A percentile compares a stretch with the other conserved stretches of the same genome.
Evolutionary conservation across 2,113 vertebrate species (phyloP).

Genomic region (Oncorhynchus nerka): DNA sequence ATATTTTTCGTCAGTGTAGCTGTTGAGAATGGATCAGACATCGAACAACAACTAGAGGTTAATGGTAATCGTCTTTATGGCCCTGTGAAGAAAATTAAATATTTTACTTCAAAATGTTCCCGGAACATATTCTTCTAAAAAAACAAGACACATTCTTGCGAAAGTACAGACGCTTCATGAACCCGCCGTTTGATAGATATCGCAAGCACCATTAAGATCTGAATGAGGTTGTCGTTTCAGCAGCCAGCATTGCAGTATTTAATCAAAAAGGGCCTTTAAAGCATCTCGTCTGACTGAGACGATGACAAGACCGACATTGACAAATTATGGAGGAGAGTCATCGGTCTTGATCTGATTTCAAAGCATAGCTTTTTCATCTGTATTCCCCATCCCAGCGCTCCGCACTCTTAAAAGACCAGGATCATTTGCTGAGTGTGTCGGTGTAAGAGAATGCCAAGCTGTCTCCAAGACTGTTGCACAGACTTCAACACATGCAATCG

Average conservation of each 20-base stretch:
- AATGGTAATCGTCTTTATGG: too few species aligned
- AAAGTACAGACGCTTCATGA: slow-evolving; percentile 80
- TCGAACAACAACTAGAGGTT: not conserved
- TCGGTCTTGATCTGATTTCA: slow-evolving; percentile 88
- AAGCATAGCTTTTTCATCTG: slow-evolving; percentile 82
- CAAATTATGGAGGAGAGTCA: slow-evolving; percentile 81
- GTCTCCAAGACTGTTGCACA: slow-evolving; percentile 48
- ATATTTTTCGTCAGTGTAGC: too few species aligned
- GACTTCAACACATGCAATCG: not conserved
- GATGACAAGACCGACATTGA: slow-evolving; percentile 90
- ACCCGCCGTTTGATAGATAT: slow-evolving; percentile 83
- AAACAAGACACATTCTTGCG: slow-evolving; percentile 15
- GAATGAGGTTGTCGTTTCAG: slow-evolving; percentile 88
- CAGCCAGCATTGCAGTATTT: slow-evolving; percentile 84
- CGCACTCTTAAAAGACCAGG: slow-evolving; percentile 61
- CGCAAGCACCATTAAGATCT: slow-evolving; percentile 86
- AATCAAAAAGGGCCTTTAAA: slow-evolving; percentile 85
- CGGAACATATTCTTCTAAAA: not conserved
- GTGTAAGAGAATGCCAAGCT: slow-evolving; percentile 52
- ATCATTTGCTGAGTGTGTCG: slow-evolving; percentile 51
- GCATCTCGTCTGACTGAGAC: slow-evolving; percentile 82
- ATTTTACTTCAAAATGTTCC: not conserved
- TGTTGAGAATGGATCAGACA: not conserved
- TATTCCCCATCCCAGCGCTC: slow-evolving; percentile 65
- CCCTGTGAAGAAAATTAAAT: not conserved